Conservation (phyloP, 2,797 vertebrate genomes). For the Coilia nasus region DNA sequence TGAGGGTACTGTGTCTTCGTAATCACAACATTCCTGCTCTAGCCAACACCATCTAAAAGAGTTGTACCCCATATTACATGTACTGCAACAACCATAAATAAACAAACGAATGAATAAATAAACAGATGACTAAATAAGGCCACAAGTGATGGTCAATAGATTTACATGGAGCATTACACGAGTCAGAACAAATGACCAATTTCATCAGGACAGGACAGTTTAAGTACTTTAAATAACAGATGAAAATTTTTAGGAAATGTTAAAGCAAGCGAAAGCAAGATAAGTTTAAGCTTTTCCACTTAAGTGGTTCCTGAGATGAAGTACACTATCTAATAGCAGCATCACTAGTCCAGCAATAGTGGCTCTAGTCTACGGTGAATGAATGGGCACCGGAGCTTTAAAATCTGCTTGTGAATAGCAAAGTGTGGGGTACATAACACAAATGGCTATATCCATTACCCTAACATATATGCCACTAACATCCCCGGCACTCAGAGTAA, state of each 20-base stretch:
- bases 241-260: not conserved
- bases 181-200: not conserved
- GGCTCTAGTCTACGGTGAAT: not conserved
- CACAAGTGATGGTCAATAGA: not conserved
- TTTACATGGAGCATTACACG: not conserved
- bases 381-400: not conserved
- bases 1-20: not conserved
- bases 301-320: not conserved
- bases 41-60: not conserved
- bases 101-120: not conserved
- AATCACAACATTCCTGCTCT: not conserved
- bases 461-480: not conserved
- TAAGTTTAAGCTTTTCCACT: not conserved
- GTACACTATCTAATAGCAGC: not conserved
- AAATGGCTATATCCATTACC: not conserved
- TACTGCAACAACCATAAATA: not conserved
- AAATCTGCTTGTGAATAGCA: not conserved
- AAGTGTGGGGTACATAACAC: too few species aligned
- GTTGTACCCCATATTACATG: not conserved
- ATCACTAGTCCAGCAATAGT: not conserved
- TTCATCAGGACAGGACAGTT: not conserved
- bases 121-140: not conserved
- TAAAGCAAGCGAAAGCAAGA: not conserved
- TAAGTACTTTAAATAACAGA: not conserved
- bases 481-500: constrained; percentile 65